Base-by-base conservation (phyloP, 2,113 vertebrate species). In the Chamaea fasciata region DNA sequence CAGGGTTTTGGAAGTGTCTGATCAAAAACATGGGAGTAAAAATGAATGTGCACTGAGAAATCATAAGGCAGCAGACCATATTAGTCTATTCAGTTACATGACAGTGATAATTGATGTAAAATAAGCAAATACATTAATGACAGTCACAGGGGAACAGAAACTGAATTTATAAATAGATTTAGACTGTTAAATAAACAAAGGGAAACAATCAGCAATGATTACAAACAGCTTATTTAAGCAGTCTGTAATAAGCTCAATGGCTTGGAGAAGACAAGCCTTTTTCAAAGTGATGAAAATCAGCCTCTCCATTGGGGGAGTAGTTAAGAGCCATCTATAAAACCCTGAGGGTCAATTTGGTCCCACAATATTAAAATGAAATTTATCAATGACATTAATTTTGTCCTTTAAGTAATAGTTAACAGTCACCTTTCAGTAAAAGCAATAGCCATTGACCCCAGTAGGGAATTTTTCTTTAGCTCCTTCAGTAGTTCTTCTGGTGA, bases 191-290 rank as follows among this genome's bases (percentile, higher is more conserved):
- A 93, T 87, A 89, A 95, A 92, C 74, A 91, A 81, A 92, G 47
- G 42, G 39, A 96, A 93, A 91, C 76, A 94, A 95, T 90, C 78
- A 95, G 62, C 71, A 81, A 47, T 83, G 76, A 96, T 96, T 95
- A 93, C 81, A 94, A 94, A 84, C 56, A 93, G 30, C 28, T 95
- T 95, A 81, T 86, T 93, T 93, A 93, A 93, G 44, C 44, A 89
- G 56, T 30, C 75, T 83, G 94, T 67, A 95, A 89, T 83, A 96
- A 92, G 76, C 47, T 92, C 70, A 83, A 55, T 41, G 30, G 24
- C 42, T 88, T 65, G 31, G 39, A 85, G 31, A 93, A 82, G 37
- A 49, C 27, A 83, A 90, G 39, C 35, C 56, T 79, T 52, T 90
- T 73, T 44, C 49, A 52, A 89, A 68, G 33, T 41, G 35, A 76